Evolutionary conservation across 2,888 invertebrate species (phyloP).

Genomic region (Dioctria rufipes): DNA sequence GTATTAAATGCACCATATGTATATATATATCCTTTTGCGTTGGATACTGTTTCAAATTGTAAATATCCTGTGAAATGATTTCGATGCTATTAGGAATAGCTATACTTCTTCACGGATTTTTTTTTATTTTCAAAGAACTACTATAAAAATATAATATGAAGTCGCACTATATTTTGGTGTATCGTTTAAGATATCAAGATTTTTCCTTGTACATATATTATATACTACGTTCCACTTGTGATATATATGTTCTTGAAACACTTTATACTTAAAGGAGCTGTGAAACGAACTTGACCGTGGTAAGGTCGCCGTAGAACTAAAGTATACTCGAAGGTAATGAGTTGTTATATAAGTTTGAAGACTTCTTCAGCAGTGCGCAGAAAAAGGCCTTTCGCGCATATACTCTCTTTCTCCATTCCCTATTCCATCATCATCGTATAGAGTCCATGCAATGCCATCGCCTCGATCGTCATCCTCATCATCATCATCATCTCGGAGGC

Average conservation of each 20-base stretch:
- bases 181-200: slow-evolving; percentile 6
- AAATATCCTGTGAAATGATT: slow-evolving; percentile 17
- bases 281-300: slow-evolving; percentile 70
- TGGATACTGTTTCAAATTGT: slow-evolving; percentile 39
- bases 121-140: neutral
- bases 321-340: slow-evolving; percentile 70
- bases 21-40: slow-evolving; percentile 3
- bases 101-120: neutral
- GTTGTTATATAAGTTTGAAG: slow-evolving; percentile 72
- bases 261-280: slow-evolving; percentile 15
- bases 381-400: slow-evolving; percentile 40
- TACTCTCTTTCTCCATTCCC: slow-evolving; percentile 58
- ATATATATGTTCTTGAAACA: slow-evolving; percentile 19
- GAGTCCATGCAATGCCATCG: slow-evolving; percentile 42
- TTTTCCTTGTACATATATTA: slow-evolving; percentile 8
- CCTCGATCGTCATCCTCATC: slow-evolving; percentile 54
- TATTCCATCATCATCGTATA: slow-evolving; percentile 58
- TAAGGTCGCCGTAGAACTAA: slow-evolving; percentile 71
- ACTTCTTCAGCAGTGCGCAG: slow-evolving; percentile 63
- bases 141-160: neutral
- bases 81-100: neutral
- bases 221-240: slow-evolving; percentile 32
- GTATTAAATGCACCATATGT: slow-evolving; percentile 1
- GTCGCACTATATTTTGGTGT: neutral
- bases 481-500: slow-evolving; percentile 37